These are phyloP conservation scores for Bombus soroeensis DNA, from an alignment of 1,140 invertebrate species.

Conservation along the genomic window DNA sequence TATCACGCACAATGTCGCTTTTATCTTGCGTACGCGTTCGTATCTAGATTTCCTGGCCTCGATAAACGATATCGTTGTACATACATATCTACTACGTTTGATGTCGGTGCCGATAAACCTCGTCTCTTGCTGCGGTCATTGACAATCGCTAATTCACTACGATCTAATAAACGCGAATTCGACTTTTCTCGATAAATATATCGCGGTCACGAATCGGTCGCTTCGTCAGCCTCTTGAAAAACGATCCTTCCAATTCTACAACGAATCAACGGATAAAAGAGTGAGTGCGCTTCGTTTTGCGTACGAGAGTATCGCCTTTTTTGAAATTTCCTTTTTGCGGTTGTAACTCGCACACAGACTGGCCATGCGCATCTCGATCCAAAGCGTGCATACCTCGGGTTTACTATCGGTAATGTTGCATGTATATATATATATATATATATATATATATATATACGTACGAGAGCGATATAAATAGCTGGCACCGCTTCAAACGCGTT, in stretches of 20 bases:
- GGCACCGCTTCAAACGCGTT: constrained; percentile 53
- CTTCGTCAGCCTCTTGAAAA: neutral
- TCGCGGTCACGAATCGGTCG: neutral
- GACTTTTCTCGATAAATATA: neutral
- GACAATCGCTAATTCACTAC: constrained; percentile 33
- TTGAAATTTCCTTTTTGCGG: neutral
- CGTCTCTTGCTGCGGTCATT: neutral
- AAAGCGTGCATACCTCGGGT: neutral
- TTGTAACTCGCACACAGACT: neutral
- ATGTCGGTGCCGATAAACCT: constrained; percentile 48
- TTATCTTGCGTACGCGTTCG: constrained; percentile 29
- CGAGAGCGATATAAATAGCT: constrained; percentile 27
- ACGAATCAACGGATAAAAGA: neutral
- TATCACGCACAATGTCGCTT: constrained; percentile 47
- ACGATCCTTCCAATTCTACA: neutral
- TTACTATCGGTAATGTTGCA: neutral
- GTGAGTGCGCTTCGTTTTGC: neutral
- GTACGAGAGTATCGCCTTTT: neutral
- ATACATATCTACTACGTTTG: neutral
- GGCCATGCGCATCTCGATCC: neutral
- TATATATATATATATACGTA: neutral
- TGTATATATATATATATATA: neutral
- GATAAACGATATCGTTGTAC: constrained; percentile 47
- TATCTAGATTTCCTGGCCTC: constrained; percentile 28
- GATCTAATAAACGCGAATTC: constrained; percentile 7